Evolutionary conservation across 2,113 vertebrate genomes (phyloP).

Genomic region (Ornithorhynchus anatinus): DNA sequence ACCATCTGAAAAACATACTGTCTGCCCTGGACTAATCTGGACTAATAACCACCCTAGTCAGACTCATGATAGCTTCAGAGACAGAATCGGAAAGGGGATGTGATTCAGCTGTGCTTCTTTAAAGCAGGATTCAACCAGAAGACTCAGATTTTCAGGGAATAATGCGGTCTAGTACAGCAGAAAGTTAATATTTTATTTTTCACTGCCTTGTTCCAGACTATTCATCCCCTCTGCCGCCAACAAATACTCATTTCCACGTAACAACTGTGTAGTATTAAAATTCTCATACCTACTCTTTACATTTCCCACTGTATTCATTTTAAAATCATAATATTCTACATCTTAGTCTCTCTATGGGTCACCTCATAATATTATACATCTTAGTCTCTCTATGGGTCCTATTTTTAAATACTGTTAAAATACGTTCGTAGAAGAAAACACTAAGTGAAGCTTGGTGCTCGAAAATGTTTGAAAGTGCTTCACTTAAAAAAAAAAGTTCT

Average conservation of each 20-base stretch:
- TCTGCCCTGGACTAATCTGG: too few relatives aligned
- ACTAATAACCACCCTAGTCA: too few relatives aligned
- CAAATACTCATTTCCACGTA: not conserved
- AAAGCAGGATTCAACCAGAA: too few relatives aligned
- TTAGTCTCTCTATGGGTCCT: not conserved
- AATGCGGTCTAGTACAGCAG: not conserved
- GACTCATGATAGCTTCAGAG: too few relatives aligned
- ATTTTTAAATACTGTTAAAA: conserved; percentile 9
- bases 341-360: too few relatives aligned
- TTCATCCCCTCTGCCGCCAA: not conserved
- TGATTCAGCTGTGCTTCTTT: too few relatives aligned
- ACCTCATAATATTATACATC: too few relatives aligned
- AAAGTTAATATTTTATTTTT: not conserved
- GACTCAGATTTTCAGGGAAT: conserved; percentile 1
- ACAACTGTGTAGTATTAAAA: not conserved
- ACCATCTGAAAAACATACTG: too few relatives aligned
- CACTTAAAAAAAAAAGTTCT: conserved; percentile 2
- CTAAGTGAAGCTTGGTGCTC: not conserved
- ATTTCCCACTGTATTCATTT: not conserved
- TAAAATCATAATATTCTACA: not conserved
- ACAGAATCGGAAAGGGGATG: too few relatives aligned
- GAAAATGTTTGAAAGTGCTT: not conserved
- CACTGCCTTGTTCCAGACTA: not conserved
- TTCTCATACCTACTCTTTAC: not conserved
- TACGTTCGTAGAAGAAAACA: conserved; percentile 23